Evolutionary conservation across 2,888 invertebrate genomes (phyloP).

Genomic region (Crepidodera aurea): DNA sequence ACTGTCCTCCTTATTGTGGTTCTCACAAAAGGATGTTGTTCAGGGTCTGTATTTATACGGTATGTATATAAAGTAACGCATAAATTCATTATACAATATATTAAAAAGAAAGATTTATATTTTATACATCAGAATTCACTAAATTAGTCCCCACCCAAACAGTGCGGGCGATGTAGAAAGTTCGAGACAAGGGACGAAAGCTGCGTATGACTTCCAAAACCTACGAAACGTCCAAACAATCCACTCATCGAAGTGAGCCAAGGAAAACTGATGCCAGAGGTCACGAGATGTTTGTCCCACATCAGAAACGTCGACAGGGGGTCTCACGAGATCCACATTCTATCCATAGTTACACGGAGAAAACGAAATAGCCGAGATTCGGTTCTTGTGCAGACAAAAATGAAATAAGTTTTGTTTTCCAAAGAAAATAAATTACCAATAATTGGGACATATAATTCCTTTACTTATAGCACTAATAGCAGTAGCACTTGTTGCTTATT

Average conservation of each 20-base stretch:
- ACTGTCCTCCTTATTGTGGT: background rate
- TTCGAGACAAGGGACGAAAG: slow-evolving; percentile 14
- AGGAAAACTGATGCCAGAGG: slow-evolving; percentile 46
- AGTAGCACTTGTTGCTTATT: no score
- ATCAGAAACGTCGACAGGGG: slow-evolving; percentile 55
- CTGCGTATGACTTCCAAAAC: slow-evolving; percentile 28
- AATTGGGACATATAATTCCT: no score
- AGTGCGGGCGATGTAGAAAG: background rate
- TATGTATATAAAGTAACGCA: no score
- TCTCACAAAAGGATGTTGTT: no score
- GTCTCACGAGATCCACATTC: slow-evolving; percentile 51
- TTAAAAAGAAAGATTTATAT: no score
- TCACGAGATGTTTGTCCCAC: slow-evolving; percentile 53
- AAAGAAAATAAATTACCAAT: background rate
- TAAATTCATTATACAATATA: no score
- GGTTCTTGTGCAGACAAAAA: background rate
- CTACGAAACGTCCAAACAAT: slow-evolving; percentile 39
- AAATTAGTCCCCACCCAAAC: background rate
- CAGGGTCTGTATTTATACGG: no score
- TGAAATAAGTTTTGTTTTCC: background rate
- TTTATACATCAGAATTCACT: no score
- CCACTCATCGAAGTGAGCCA: slow-evolving; percentile 22
- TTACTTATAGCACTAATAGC: no score
- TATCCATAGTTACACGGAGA: slow-evolving; percentile 28
- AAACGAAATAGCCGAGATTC: background rate